Conservation (phyloP, 1,140 invertebrate species). For the Pteromalus puparum region DNA sequence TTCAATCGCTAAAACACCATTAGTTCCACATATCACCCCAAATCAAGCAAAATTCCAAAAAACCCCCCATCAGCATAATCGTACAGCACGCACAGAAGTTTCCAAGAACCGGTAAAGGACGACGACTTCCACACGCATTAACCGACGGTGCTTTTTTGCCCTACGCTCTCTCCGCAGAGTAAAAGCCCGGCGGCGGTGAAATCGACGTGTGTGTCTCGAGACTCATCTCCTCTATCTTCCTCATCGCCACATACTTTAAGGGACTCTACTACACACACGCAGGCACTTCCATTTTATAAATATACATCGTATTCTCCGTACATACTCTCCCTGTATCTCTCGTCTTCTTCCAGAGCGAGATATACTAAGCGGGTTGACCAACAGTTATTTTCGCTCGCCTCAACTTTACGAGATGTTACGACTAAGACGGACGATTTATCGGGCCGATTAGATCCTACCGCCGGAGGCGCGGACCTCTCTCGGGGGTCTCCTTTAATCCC, state of each 20-base stretch:
- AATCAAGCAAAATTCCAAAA: too few species aligned
- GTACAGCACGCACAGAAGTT: neutral
- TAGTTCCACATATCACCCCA: too few species aligned
- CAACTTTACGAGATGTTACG: slow-evolving; percentile 66
- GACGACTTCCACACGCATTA: neutral
- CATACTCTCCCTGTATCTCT: neutral
- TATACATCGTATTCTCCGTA: slow-evolving; percentile 17
- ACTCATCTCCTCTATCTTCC: slow-evolving; percentile 11
- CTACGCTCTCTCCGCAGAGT: too few species aligned
- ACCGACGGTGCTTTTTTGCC: neutral
- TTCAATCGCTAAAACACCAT: too few species aligned
- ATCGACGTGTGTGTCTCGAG: slow-evolving; percentile 48
- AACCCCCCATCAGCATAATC: too few species aligned
- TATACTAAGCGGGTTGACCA: slow-evolving; percentile 51
- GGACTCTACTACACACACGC: neutral
- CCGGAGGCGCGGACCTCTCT: slow-evolving; percentile 34
- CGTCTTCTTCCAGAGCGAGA: neutral
- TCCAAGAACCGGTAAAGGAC: neutral
- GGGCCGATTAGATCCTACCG: slow-evolving; percentile 65
- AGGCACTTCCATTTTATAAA: slow-evolving; percentile 42
- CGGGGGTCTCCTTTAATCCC: neutral
- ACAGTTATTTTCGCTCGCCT: slow-evolving; percentile 64
- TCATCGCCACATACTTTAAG: slow-evolving; percentile 41
- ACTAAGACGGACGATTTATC: slow-evolving; percentile 68
- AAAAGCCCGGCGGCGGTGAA: neutral